Evolutionary conservation across 2,888 invertebrate species (phyloP), one percentile per base, ranked within the genome.

Genomic region (Ametastegia equiseti): DNA sequence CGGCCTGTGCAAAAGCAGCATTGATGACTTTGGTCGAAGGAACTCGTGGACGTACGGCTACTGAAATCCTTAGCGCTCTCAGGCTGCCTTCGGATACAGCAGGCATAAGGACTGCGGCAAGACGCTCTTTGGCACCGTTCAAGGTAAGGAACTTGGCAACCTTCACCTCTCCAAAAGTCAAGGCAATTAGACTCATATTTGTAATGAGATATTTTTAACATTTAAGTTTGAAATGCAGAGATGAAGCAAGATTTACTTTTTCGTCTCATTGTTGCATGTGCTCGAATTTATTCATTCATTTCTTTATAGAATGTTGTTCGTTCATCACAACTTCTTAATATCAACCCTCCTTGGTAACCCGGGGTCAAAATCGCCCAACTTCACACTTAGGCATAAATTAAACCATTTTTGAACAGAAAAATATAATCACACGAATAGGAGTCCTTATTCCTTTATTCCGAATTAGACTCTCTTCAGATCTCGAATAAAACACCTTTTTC

Each of bases 21-120:
- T 88, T 96, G 71, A 94, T 93, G 6, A 93, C 95, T 93, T 85
- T 96, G 57, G 88, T 94, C 65, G 95, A 95, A 91, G 95, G 94
- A 27, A 93, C 95, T 0, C 88, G 87, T 11, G 95, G 94, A 3
- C 84, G 86, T 0, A 94, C 95, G 13, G 94, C 94, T 3, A 88
- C 91, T 9, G 94, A 96, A 92, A 93, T 96, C 78, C 90, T 92
- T 82, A 92, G 91, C 63, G 93, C 93, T 11, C 88, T 96, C 77
- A 92, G 95, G 85, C 89, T 96, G 69, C 93, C 93, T 0, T 88
- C 92, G 0, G 88, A 92, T 75, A 89, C 89, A 80, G 75, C 83
- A 1, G 81, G 81, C 15, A 86, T 88, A 27, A 85, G 88, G 79
- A 81, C 81, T 42, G 42, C 87, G 47, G 86, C 87, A 19, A 57